phyloP scores from a whole-genome alignment of 92 coral and sea anemone genomes.

The Phenganax stokvisi region DNA sequence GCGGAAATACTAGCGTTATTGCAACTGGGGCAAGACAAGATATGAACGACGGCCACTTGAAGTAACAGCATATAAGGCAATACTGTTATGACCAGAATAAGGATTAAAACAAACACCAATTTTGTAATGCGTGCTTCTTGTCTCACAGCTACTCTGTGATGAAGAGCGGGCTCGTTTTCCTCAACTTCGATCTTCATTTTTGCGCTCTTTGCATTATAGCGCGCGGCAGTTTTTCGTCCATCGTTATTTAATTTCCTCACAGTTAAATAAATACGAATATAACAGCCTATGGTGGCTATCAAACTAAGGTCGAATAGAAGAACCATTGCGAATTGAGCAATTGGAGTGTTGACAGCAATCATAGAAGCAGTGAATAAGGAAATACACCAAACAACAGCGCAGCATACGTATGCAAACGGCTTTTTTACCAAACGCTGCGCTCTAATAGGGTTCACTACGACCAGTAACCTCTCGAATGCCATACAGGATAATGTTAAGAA shows the following conservation, averaged over 20 bases:
- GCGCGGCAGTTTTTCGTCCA: constrained; percentile 6
- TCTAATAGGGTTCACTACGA: constrained; percentile 3
- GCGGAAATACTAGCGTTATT: neutral
- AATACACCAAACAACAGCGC: constrained; percentile 31
- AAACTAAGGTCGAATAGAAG: constrained; percentile 21
- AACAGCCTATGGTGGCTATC: constrained; percentile 12
- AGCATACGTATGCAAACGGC: constrained; percentile 1
- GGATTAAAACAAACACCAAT: constrained; percentile 24
- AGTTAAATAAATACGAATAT: constrained; percentile 11
- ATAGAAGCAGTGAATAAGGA: constrained; percentile 12
- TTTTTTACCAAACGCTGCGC: constrained; percentile 24
- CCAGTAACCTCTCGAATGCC: constrained; percentile 23
- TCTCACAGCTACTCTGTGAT: constrained; percentile 28
- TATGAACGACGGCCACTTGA: neutral
- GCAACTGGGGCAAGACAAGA: constrained; percentile 6
- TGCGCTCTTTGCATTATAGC: constrained; percentile 15
- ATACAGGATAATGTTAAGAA: constrained; percentile 20
- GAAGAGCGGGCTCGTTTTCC: constrained; percentile 24
- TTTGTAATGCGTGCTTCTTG: constrained; percentile 36
- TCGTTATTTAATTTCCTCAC: constrained; percentile 11
- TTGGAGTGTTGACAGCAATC: constrained; percentile 1
- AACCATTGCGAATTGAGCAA: constrained; percentile 1
- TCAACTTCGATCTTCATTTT: constrained; percentile 16
- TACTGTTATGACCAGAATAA: constrained; percentile 12
- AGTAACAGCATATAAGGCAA: constrained; percentile 25